phyloP scores from a whole-genome alignment of 2,888 invertebrate species.

The Yponomeuta evonymella region DNA sequence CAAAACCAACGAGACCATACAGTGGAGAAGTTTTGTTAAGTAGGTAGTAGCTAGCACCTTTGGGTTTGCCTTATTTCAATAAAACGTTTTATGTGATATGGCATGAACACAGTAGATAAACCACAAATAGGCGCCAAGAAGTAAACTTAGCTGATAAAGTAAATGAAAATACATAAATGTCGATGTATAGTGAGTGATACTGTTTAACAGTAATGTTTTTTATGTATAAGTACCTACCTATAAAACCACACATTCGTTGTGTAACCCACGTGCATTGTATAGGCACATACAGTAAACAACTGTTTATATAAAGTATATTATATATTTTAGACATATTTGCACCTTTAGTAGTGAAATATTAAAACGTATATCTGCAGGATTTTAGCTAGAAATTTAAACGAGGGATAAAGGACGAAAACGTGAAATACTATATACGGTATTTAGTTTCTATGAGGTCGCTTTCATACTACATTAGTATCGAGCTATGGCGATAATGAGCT shows the following conservation, averaged over 20 bases:
- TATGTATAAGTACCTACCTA: conserved; percentile 53
- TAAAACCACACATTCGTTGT: conserved; percentile 45
- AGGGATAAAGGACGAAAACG: conserved; percentile 12
- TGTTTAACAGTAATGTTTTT: conserved; percentile 66
- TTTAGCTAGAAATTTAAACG: conserved; percentile 48
- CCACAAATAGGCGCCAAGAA: conserved; percentile 63
- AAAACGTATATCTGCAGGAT: conserved; percentile 68
- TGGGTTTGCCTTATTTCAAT: too few relatives aligned
- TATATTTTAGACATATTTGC: conserved; percentile 76
- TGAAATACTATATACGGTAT: conserved; percentile 25
- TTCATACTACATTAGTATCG: neutral
- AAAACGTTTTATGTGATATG: neutral
- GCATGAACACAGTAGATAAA: conserved; percentile 53
- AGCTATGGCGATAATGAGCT: neutral
- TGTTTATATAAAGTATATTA: conserved; percentile 61
- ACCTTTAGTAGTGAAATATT: conserved; percentile 71
- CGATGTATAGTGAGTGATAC: conserved; percentile 68
- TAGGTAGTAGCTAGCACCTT: too few relatives aligned
- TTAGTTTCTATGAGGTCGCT: conserved; percentile 39
- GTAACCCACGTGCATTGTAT: conserved; percentile 69
- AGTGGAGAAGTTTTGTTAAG: too few relatives aligned
- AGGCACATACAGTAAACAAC: conserved; percentile 66
- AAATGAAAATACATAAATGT: conserved; percentile 57
- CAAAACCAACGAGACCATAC: too few relatives aligned
- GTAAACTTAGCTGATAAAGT: conserved; percentile 39